Evolutionary conservation across 2,113 vertebrate genomes (phyloP).

Genomic region (Hydrolagus affinis): DNA sequence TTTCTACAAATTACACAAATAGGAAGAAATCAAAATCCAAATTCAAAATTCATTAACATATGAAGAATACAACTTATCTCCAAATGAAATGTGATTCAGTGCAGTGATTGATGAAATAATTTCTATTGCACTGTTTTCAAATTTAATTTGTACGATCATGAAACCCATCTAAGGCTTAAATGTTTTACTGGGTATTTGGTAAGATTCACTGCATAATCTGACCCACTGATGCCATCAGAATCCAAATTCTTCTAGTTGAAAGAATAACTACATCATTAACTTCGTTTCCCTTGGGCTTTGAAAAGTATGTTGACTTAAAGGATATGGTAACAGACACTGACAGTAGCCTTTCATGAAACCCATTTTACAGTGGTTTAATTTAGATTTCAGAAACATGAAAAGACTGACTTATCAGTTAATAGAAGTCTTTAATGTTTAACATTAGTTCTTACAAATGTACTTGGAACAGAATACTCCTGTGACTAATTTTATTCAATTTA

Average conservation of each 20-base stretch:
- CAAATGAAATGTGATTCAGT: neutral
- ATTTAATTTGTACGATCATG: neutral
- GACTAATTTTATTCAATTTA: neutral
- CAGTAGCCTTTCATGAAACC: neutral
- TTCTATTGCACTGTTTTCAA: neutral
- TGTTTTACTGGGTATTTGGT: neutral
- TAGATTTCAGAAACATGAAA: neutral
- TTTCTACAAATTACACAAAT: slow-evolving; percentile 51
- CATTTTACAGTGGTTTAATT: neutral
- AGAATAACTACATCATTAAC: neutral
- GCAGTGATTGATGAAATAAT: neutral
- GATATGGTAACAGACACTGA: neutral
- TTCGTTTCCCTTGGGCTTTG: neutral
- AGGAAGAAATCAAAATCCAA: slow-evolving; percentile 14
- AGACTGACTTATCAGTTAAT: neutral
- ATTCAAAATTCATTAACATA: neutral
- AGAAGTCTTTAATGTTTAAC: neutral
- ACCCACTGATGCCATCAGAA: neutral
- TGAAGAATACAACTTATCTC: neutral
- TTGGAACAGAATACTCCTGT: neutral
- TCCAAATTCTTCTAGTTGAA: slow-evolving; percentile 6
- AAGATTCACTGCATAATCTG: neutral
- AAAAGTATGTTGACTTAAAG: slow-evolving; percentile 5
- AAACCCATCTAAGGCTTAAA: neutral
- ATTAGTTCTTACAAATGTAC: neutral